Evolutionary conservation across 2,113 vertebrate species (phyloP).

Genomic region (Scortum barcoo): DNA sequence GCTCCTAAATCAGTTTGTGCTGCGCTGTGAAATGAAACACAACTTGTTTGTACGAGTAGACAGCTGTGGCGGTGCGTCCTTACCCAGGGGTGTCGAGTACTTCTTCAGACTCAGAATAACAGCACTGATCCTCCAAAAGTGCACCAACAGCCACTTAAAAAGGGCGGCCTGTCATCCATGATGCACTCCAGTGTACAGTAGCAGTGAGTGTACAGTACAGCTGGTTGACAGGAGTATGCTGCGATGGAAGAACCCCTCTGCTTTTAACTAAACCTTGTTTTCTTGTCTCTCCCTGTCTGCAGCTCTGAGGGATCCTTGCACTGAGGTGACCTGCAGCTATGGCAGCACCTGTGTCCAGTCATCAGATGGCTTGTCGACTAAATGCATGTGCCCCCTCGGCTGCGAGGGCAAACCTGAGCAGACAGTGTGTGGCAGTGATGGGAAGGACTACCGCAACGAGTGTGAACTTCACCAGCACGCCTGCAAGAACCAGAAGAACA

Average conservation of each 20-base stretch:
- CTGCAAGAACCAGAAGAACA: slow-evolving; percentile 90
- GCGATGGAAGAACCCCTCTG: slow-evolving; percentile 21
- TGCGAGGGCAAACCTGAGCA: slow-evolving; percentile 81
- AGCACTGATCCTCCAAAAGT: slow-evolving; percentile 49
- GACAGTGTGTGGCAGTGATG: slow-evolving; percentile 93
- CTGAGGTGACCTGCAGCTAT: slow-evolving; percentile 91
- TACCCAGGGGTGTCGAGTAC: slow-evolving; percentile 68
- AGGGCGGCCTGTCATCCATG: slow-evolving; percentile 50
- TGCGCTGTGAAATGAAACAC: slow-evolving; percentile 61
- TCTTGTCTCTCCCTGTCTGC: slow-evolving; percentile 11
- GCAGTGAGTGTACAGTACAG: slow-evolving; percentile 18
- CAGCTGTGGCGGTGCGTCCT: slow-evolving; percentile 68
- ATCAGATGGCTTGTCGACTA: slow-evolving; percentile 87
- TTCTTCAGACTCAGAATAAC: slow-evolving; percentile 70
- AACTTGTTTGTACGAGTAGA: slow-evolving; percentile 74
- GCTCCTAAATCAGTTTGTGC: slow-evolving; percentile 62
- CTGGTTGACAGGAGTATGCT: slow-evolving; percentile 32
- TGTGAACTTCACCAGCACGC: slow-evolving; percentile 92
- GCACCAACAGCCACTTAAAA: slow-evolving; percentile 54
- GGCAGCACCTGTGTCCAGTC: slow-evolving; percentile 94
- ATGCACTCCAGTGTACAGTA: slow-evolving; percentile 53
- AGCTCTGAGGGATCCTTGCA: slow-evolving; percentile 94
- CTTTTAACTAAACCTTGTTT: slow-evolving; percentile 35
- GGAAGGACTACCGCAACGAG: slow-evolving; percentile 89
- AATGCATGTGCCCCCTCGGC: slow-evolving; percentile 90